These are phyloP conservation scores for Platerodrilus igneus DNA, from an alignment of 2,888 invertebrate genomes.

Conservation along the genomic window DNA sequence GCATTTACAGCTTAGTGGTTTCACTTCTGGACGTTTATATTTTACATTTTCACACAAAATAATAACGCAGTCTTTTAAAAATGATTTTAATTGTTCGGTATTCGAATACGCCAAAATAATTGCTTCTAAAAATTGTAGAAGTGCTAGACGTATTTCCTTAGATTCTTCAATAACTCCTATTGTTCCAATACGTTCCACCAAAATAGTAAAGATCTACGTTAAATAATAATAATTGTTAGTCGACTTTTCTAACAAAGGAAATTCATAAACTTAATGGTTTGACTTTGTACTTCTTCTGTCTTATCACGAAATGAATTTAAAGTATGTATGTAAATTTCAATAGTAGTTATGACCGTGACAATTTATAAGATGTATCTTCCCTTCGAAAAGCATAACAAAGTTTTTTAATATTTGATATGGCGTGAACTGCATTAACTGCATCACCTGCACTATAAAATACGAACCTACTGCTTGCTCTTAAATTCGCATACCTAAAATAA, in stretches of 20 bases:
- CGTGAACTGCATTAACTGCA: too few species aligned
- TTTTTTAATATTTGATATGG: too few species aligned
- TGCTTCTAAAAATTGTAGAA: conserved; percentile 61
- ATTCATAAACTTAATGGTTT: conserved; percentile 54
- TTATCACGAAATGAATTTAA: conserved; percentile 53
- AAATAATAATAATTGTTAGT: conserved; percentile 68
- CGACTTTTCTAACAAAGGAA: conserved; percentile 53
- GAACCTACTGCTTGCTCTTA: too few species aligned
- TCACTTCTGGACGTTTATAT: conserved; percentile 78
- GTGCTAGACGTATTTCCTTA: conserved; percentile 76
- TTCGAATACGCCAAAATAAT: conserved; percentile 63
- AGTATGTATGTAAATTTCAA: conserved; percentile 46
- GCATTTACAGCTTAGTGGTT: conserved; percentile 70
- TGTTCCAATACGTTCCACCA: conserved; percentile 72
- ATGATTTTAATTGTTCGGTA: conserved; percentile 57
- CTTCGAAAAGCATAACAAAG: too few species aligned
- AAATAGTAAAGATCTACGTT: conserved; percentile 67
- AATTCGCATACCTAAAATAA: too few species aligned
- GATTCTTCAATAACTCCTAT: conserved; percentile 66
- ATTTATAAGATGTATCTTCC: too few species aligned
- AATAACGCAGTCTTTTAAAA: conserved; percentile 69
- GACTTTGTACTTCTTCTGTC: conserved; percentile 61
- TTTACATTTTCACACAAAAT: conserved; percentile 68
- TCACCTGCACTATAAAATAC: too few species aligned
- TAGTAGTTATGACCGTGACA: too few species aligned